phyloP scores from a whole-genome alignment of 2,888 invertebrate genomes.

The Erynnis tages region DNA sequence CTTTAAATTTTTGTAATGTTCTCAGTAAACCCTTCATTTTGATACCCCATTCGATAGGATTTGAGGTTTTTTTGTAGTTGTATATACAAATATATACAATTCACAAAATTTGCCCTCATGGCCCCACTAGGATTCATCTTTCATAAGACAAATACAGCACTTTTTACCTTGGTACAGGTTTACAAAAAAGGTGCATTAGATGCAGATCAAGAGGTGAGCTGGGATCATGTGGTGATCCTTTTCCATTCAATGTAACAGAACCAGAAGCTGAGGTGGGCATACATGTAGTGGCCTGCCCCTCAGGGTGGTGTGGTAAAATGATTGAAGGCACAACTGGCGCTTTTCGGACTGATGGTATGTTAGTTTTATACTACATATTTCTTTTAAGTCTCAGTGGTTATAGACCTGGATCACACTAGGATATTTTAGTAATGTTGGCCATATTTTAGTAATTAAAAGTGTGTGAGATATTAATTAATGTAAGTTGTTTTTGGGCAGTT shows the following conservation, averaged over 20 bases:
- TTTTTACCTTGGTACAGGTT: constrained; percentile 69
- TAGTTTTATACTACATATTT: background rate
- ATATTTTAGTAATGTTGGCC: too few species aligned
- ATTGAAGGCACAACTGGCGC: constrained; percentile 88
- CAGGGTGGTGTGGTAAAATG: constrained; percentile 96
- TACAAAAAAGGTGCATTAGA: constrained; percentile 88
- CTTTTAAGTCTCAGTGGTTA: too few species aligned
- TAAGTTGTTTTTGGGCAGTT: too few species aligned
- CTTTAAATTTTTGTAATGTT: too few species aligned
- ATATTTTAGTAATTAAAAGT: too few species aligned
- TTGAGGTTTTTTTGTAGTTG: too few species aligned
- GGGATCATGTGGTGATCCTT: constrained; percentile 94
- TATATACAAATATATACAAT: too few species aligned
- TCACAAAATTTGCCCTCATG: too few species aligned
- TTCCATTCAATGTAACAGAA: constrained; percentile 89
- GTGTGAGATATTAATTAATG: too few species aligned
- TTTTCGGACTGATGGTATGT: constrained; percentile 88
- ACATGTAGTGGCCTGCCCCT: constrained; percentile 90
- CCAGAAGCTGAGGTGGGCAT: constrained; percentile 87
- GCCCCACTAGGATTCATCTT: background rate
- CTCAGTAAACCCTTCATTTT: too few species aligned
- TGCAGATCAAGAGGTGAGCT: constrained; percentile 94
- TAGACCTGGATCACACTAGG: too few species aligned
- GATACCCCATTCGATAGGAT: too few species aligned
- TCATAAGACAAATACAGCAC: background rate